These are phyloP conservation scores for Bradypodion pumilum DNA, from an alignment of 2,797 vertebrate genomes.

Conservation along the genomic window DNA sequence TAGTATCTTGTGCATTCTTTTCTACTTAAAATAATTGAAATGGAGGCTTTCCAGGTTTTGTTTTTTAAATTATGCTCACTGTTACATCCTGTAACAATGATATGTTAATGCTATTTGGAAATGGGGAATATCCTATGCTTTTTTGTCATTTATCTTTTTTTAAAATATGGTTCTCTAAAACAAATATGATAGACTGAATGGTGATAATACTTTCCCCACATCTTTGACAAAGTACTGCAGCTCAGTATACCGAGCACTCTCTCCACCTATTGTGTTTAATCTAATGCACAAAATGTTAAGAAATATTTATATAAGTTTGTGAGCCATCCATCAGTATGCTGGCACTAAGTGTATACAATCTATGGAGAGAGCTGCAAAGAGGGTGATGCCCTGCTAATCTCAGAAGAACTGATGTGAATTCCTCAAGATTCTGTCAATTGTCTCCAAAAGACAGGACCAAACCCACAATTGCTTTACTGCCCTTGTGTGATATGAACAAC, in stretches of 20 bases:
- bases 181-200: not conserved
- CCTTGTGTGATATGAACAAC: slow-evolving; percentile 30
- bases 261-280: slow-evolving; percentile 48
- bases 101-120: slow-evolving; percentile 28
- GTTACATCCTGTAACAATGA: slow-evolving; percentile 32
- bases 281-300: slow-evolving; percentile 47
- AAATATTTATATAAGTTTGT: slow-evolving; percentile 57
- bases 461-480: not conserved
- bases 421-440: slow-evolving; percentile 57
- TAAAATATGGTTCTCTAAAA: not conserved
- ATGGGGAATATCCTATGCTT: not conserved
- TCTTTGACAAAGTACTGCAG: slow-evolving; percentile 4
- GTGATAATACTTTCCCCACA: not conserved
- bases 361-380: slow-evolving; percentile 42
- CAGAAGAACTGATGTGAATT: slow-evolving; percentile 51
- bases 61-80: not conserved
- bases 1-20: slow-evolving; percentile 63
- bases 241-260: slow-evolving; percentile 28
- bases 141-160: not conserved
- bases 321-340: slow-evolving; percentile 55
- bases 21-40: slow-evolving; percentile 47
- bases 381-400: slow-evolving; percentile 46
- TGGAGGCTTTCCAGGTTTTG: slow-evolving; percentile 27
- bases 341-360: slow-evolving; percentile 55
- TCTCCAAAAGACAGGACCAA: slow-evolving; percentile 53